Conservation (phyloP, 64 coral and sea anemone genomes). For the Platygyra sinensis region DNA sequence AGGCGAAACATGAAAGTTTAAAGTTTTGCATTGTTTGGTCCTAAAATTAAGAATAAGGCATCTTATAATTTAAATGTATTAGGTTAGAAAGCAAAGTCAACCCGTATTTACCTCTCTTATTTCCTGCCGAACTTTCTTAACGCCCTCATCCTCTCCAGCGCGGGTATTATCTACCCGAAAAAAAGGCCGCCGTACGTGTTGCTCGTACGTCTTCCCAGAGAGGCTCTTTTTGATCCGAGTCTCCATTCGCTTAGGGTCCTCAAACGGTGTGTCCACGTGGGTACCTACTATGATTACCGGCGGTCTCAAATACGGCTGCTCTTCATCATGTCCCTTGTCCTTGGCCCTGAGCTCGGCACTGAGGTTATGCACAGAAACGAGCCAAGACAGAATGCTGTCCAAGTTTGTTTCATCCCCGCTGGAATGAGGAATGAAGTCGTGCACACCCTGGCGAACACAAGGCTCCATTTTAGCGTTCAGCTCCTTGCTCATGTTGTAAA, state of each 20-base stretch:
- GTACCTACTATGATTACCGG: slow-evolving; percentile 81
- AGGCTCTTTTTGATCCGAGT: slow-evolving; percentile 68
- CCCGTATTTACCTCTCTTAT: slow-evolving; percentile 42
- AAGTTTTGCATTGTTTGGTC: too few species aligned
- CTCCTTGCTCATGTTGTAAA: slow-evolving; percentile 73
- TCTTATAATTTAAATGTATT: too few species aligned
- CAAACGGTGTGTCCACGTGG: slow-evolving; percentile 48
- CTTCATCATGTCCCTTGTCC: slow-evolving; percentile 8
- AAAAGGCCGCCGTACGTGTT: slow-evolving; percentile 75
- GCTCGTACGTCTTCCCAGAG: slow-evolving; percentile 52
- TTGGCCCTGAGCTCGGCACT: slow-evolving; percentile 1
- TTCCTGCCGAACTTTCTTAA: slow-evolving; percentile 51
- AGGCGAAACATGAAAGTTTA: too few species aligned
- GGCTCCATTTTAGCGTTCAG: slow-evolving; percentile 56
- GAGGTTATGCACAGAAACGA: slow-evolving; percentile 38
- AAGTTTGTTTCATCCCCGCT: slow-evolving; percentile 70
- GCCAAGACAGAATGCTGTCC: slow-evolving; percentile 79
- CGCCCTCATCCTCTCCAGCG: slow-evolving; percentile 49
- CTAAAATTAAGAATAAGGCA: too few species aligned
- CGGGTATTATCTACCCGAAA: slow-evolving; percentile 69
- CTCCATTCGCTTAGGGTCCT: slow-evolving; percentile 64
- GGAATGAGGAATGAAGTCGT: slow-evolving; percentile 52
- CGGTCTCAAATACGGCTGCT: slow-evolving; percentile 63
- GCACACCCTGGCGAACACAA: slow-evolving; percentile 67
- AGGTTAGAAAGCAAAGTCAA: too few species aligned